Base-by-base conservation (phyloP, 1,140 invertebrate species). In the Euwallacea similis region DNA sequence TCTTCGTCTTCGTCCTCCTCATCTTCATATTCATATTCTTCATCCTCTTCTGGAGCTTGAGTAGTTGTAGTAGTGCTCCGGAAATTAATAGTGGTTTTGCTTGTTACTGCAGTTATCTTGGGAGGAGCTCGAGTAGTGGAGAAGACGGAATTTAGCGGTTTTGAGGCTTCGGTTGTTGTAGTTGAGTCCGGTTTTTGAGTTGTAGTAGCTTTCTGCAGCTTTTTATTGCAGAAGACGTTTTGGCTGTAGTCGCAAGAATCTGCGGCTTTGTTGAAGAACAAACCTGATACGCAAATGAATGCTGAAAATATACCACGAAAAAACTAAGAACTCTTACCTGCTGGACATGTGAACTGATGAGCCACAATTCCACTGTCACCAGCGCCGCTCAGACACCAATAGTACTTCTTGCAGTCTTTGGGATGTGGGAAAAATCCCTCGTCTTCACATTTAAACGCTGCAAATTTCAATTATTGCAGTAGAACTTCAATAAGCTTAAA, bases 391-490 rank as follows among this genome's bases (percentile, higher is more conserved):
- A 97, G 82, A 81, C 95, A 97, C 94, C 94, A 96, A 82, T 94
- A 97, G 77, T 97, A 97, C 79, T 96, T 96, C 79, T 95, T 94
- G 81, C 95, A 97, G 78, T 96, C 94, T 43, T 91, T 86, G 0
- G 94, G 94, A 83, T 97, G 94, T n/a, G 91, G 89, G 83, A 90
- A 97, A 83, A 97, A 97, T 50, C 95, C 95, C 86, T 97, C 95
- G 71, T 96, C 94, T 77, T 91, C 92, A 77, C 95, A 97, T 77
- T 94, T 93, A 79, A 97, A 97, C 77, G 93, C 93, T 88, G 74
- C 61, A 79, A 80, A 50, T 61, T 61, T n/a, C 42, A 61, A 41
- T 58, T 58, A 4, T 16, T 58, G 55, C 8, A 9, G 16, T 61
- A 10, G 42, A 43, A 61, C 10, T 58, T n/a, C 42, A 61, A 61